Conservation (phyloP, 2,797 vertebrate species). For the Rallus crepitans region DNA sequence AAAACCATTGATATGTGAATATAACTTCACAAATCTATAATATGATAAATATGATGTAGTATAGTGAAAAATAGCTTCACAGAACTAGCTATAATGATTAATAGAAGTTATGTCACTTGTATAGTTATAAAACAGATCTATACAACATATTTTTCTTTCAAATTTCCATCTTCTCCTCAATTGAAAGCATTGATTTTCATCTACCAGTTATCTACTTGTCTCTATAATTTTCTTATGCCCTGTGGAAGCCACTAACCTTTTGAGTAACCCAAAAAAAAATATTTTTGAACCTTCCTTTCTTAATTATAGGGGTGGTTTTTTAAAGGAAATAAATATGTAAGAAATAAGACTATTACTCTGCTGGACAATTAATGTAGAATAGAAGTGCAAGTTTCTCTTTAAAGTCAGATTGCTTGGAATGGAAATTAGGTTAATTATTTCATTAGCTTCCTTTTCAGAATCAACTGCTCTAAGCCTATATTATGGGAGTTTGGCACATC, state of each 20-base stretch:
- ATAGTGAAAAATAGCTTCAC: not conserved
- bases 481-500: conserved; percentile 4
- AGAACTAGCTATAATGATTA: not conserved
- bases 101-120: fast-evolving
- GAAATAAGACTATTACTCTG: not conserved
- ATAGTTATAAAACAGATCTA: not conserved
- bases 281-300: not conserved
- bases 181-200: not conserved
- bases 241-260: not conserved
- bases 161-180: not conserved
- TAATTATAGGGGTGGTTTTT: not conserved
- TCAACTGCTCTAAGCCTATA: not conserved
- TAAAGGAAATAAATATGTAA: not conserved
- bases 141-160: not conserved
- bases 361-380: not conserved
- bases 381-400: not conserved
- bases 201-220: not conserved
- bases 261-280: not conserved
- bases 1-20: not conserved
- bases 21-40: not conserved
- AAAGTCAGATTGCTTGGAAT: conserved; percentile 18
- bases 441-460: conserved; percentile 57
- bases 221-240: not conserved
- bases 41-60: not conserved
- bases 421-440: conserved; percentile 57